phyloP scores from a whole-genome alignment of 2,888 invertebrate genomes.

The Chloroclystis v-ata region DNA sequence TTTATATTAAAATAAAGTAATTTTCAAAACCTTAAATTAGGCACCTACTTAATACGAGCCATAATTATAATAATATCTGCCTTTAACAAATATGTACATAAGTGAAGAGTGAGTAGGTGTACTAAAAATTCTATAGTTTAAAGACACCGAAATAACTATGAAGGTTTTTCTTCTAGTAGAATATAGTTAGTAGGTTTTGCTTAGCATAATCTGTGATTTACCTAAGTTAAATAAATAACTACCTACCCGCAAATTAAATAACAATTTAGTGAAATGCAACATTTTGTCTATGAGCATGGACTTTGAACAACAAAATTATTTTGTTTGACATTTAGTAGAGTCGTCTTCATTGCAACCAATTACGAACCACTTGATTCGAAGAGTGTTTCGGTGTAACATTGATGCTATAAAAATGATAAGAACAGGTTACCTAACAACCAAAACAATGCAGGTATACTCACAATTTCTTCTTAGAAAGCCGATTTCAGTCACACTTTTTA shows the following conservation, averaged over 20 bases:
- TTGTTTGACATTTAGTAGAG: not conserved
- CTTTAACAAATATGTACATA: no score
- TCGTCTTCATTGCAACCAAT: slow-evolving; percentile 15
- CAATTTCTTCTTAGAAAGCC: slow-evolving; percentile 50
- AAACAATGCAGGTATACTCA: slow-evolving; percentile 43
- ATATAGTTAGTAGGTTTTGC: no score
- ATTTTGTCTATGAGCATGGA: slow-evolving; percentile 13
- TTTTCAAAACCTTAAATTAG: no score
- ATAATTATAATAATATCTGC: no score
- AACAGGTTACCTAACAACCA: slow-evolving; percentile 46
- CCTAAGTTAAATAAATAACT: no score
- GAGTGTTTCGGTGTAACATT: slow-evolving; percentile 5
- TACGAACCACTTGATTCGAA: slow-evolving; percentile 10
- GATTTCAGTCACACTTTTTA: slow-evolving; percentile 56
- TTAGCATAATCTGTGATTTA: no score
- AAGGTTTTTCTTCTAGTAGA: no score
- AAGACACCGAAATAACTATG: no score
- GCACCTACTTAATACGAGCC: no score
- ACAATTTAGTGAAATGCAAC: not conserved
- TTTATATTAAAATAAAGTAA: no score
- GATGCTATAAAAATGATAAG: slow-evolving; percentile 19
- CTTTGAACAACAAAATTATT: slow-evolving; percentile 12
- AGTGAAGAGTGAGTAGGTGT: no score
- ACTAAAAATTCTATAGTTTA: no score
- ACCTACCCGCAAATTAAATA: not conserved